Conservation (phyloP, 2,888 invertebrate genomes). For the Hesperia comma region DNA sequence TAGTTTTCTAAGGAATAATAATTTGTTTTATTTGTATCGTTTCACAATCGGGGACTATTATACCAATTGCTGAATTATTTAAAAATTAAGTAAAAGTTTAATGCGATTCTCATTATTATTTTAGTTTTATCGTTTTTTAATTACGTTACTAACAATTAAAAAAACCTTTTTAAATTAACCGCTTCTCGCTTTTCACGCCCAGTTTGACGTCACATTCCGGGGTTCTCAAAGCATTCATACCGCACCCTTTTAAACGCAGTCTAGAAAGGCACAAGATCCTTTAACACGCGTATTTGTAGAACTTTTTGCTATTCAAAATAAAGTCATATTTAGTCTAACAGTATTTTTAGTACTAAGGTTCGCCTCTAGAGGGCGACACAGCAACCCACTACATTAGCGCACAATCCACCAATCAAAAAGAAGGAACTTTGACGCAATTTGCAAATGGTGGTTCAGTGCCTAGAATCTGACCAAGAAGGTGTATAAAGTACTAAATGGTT, state of each 20-base stretch:
- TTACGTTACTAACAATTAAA: no score
- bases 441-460: slow-evolving; percentile 81
- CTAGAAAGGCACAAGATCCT: slow-evolving; percentile 55
- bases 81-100: no score
- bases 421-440: slow-evolving; percentile 83
- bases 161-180: slow-evolving; percentile 54
- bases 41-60: no score
- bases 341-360: slow-evolving; percentile 50
- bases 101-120: no score
- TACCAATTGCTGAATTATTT: no score
- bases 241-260: slow-evolving; percentile 71
- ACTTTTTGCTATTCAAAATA: slow-evolving; percentile 26
- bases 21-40: no score
- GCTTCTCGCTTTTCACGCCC: slow-evolving; percentile 76
- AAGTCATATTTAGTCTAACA: slow-evolving; percentile 48
- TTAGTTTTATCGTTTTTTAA: no score
- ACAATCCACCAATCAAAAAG: slow-evolving; percentile 75
- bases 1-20: no score
- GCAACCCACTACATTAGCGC: slow-evolving; percentile 67
- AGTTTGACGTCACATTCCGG: slow-evolving; percentile 82
- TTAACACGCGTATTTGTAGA: slow-evolving; percentile 27
- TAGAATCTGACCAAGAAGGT: slow-evolving; percentile 79
- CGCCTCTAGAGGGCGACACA: slow-evolving; percentile 60
- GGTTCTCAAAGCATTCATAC: slow-evolving; percentile 76
- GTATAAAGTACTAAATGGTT: slow-evolving; percentile 79